Conservation (phyloP, 2,113 vertebrate genomes). For the Varanus salvator region DNA sequence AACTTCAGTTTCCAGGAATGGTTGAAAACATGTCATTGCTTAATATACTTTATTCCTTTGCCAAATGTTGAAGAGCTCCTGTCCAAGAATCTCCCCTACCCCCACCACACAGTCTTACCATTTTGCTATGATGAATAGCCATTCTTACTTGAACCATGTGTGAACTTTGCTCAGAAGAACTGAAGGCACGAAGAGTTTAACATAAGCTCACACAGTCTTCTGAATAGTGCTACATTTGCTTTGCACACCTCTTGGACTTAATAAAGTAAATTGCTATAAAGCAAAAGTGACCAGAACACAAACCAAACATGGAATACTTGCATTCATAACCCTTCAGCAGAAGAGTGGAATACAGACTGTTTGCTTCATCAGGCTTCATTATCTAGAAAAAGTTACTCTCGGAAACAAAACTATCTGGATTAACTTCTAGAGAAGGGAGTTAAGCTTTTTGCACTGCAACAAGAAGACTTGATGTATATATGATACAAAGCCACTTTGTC, state of each 20-base stretch:
- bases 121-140: neutral
- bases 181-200: neutral
- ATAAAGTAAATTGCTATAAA: neutral
- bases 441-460: neutral
- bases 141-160: neutral
- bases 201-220: neutral
- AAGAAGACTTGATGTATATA: neutral
- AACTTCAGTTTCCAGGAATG: neutral
- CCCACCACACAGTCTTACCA: neutral
- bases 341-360: neutral
- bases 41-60: neutral
- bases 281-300: neutral
- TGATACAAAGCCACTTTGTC: neutral
- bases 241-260: neutral
- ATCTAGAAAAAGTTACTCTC: neutral
- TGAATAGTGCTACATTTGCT: neutral
- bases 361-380: neutral
- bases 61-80: neutral
- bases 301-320: neutral
- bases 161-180: neutral
- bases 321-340: neutral
- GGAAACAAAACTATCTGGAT: neutral
- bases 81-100: neutral
- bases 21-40: neutral
- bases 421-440: neutral